Conservation (phyloP, 2,797 vertebrate genomes). For the Smutsia temminckii region DNA sequence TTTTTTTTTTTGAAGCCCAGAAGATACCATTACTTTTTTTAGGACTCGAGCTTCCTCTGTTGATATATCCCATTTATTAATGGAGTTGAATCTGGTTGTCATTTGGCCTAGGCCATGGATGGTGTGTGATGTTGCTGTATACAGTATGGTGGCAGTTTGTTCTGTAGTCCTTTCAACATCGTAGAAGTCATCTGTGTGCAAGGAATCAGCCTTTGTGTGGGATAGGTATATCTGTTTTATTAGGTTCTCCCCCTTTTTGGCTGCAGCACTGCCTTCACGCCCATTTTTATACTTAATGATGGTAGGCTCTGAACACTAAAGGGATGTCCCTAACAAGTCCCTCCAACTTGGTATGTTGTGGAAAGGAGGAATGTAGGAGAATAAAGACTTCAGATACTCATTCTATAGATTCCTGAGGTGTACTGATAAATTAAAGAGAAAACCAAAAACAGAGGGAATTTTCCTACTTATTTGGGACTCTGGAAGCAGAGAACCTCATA, state of each 20-base stretch:
- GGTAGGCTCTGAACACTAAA: background rate
- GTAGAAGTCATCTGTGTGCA: background rate
- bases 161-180: background rate
- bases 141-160: background rate
- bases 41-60: background rate
- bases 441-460: background rate
- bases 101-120: background rate
- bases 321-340: background rate
- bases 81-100: background rate
- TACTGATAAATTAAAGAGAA: background rate
- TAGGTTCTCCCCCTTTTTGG: background rate
- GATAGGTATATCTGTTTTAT: background rate
- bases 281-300: background rate
- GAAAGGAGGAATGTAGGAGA: background rate
- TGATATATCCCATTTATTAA: background rate
- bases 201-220: background rate
- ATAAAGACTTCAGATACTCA: background rate
- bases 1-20: background rate
- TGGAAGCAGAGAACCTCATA: background rate
- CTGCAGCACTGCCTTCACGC: background rate
- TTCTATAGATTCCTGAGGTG: background rate
- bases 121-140: too few species aligned
- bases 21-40: background rate
- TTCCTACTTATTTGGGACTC: background rate
- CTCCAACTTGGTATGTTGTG: background rate